These are phyloP conservation scores for Mico argentatus DNA, from an alignment of 2,797 vertebrate species.

Conservation along the genomic window DNA sequence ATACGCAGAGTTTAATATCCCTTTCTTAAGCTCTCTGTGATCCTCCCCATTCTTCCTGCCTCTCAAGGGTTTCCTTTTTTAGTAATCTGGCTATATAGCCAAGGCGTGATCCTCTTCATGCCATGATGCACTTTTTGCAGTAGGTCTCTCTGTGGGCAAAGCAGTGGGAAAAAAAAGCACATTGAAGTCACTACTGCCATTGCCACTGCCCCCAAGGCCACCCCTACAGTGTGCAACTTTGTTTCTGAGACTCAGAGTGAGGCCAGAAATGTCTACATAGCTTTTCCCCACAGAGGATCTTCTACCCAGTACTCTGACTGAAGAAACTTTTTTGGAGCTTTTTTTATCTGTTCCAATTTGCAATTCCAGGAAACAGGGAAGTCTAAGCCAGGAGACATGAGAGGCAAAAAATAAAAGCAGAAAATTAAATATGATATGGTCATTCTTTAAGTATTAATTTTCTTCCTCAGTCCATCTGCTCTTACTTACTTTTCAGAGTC, in stretches of 20 bases:
- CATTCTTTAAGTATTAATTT: neutral
- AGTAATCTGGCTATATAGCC: neutral
- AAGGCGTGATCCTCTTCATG: neutral
- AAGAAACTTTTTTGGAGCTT: neutral
- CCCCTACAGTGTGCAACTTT: neutral
- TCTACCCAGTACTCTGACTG: neutral
- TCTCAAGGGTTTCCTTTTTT: neutral
- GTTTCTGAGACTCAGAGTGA: neutral
- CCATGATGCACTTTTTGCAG: accelerated
- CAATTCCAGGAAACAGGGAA: neutral
- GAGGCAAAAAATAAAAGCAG: neutral
- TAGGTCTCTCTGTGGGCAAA: neutral
- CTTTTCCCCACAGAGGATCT: neutral
- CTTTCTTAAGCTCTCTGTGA: neutral
- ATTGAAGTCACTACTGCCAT: neutral
- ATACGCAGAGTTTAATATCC: neutral
- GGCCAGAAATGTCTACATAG: neutral
- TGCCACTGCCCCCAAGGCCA: no score
- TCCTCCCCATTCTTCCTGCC: neutral
- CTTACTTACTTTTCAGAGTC: neutral
- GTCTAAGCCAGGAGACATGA: neutral
- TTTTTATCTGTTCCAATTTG: neutral
- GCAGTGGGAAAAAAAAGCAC: neutral
- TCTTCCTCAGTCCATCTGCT: neutral
- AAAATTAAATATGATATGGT: neutral